These are phyloP conservation scores for Gallinago media DNA, from an alignment of 2,113 vertebrate genomes.

Conservation along the genomic window DNA sequence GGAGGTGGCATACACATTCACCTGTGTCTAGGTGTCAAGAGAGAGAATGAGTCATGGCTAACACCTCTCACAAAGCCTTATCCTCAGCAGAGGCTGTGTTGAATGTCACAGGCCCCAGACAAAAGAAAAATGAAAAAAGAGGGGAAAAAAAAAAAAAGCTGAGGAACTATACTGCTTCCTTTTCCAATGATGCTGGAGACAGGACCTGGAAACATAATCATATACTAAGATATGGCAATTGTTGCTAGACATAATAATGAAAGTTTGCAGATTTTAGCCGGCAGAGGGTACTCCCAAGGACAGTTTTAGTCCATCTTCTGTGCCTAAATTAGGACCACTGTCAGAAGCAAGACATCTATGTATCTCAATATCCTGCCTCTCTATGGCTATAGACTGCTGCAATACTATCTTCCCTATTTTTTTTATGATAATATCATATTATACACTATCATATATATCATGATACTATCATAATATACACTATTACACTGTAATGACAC, in stretches of 20 bases:
- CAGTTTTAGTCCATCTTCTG: not conserved
- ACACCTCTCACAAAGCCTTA: not conserved
- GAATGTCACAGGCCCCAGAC: not conserved
- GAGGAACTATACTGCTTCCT: not conserved
- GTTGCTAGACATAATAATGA: not conserved
- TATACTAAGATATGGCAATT: not conserved
- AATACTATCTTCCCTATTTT: not conserved
- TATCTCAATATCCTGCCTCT: not conserved
- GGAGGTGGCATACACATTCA: rapidly evolving
- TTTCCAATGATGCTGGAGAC: not conserved
- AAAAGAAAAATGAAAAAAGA: not conserved
- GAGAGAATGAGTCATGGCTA: not conserved
- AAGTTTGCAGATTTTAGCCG: not conserved
- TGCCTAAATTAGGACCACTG: not conserved
- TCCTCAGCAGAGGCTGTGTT: not conserved
- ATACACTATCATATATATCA: not conserved
- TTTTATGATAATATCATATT: not conserved
- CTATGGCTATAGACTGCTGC: not conserved
- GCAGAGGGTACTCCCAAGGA: not conserved
- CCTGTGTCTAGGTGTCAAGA: not conserved
- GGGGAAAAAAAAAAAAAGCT: not conserved
- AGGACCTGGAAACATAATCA: not conserved
- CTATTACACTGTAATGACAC: not conserved
- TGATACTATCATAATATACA: not conserved
- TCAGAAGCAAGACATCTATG: not conserved